Percentiles rank a stretch among this genome's conserved stretches.
These are phyloP conservation scores for Dissostichus mawsoni DNA, from an alignment of 2,113 vertebrate species.

Conservation along the genomic window DNA sequence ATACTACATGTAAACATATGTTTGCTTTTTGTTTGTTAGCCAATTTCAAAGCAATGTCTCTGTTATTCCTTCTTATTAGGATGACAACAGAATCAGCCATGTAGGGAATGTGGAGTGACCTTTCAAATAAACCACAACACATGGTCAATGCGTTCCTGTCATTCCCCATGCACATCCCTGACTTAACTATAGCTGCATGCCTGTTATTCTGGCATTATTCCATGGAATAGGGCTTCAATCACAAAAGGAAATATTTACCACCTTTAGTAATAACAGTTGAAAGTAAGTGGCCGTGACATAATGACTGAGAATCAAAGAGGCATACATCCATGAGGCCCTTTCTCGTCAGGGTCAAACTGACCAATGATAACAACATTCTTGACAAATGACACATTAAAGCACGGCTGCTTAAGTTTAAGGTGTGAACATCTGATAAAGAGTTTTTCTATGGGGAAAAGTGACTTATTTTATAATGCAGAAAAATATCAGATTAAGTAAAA, in stretches of 20 bases:
- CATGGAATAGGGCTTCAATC: constrained; percentile 65
- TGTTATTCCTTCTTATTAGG: constrained; percentile 34
- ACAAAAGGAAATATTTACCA: constrained; percentile 77
- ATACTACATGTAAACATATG: not conserved
- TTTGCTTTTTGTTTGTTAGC: not conserved
- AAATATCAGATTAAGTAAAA: not conserved
- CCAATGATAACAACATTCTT: constrained; percentile 39
- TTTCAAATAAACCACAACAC: constrained; percentile 64
- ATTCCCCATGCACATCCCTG: constrained; percentile 51
- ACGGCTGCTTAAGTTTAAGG: not conserved
- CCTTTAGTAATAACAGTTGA: constrained; percentile 54
- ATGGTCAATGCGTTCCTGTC: constrained; percentile 75
- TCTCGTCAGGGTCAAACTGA: constrained; percentile 38
- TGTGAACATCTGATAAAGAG: constrained; percentile 16
- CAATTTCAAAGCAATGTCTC: constrained; percentile 35
- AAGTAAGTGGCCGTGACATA: constrained; percentile 17
- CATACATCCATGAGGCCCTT: not conserved
- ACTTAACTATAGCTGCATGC: constrained; percentile 59
- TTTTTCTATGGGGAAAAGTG: not conserved
- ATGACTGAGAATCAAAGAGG: constrained; percentile 34
- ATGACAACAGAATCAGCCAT: constrained; percentile 41
- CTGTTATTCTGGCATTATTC: constrained; percentile 73
- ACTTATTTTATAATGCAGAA: not conserved
- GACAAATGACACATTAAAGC: constrained; percentile 14
- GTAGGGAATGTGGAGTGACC: constrained; percentile 59